Evolutionary conservation across 2,888 invertebrate genomes (phyloP).

Genomic region (Plebejus melissa): DNA sequence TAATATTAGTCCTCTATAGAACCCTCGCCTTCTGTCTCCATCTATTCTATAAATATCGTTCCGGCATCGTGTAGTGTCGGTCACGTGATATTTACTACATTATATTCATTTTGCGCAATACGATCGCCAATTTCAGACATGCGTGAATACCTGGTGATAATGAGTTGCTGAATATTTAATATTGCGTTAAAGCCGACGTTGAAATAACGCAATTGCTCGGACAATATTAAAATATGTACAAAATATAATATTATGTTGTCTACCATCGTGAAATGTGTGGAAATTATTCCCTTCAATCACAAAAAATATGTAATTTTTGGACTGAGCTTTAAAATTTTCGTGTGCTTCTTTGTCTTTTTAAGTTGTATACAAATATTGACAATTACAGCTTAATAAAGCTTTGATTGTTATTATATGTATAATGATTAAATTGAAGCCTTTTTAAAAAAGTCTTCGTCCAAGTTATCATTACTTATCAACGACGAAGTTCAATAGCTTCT

Average conservation of each 20-base stretch:
- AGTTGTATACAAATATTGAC: too few relatives aligned
- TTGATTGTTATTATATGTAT: too few relatives aligned
- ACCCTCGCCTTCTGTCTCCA: neutral
- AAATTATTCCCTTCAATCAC: neutral
- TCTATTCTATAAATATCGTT: conserved; percentile 25
- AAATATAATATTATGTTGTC: neutral
- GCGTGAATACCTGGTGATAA: conserved; percentile 18
- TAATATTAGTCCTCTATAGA: neutral
- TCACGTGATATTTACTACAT: conserved; percentile 30
- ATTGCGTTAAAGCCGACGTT: conserved; percentile 16
- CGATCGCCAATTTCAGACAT: conserved; percentile 3
- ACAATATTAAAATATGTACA: neutral
- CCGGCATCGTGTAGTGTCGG: conserved; percentile 17
- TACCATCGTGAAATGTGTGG: neutral
- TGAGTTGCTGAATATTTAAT: conserved; percentile 12
- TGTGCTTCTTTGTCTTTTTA: too few relatives aligned
- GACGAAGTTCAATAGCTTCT: too few relatives aligned
- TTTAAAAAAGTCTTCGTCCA: too few relatives aligned
- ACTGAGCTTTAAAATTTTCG: too few relatives aligned
- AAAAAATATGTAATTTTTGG: neutral
- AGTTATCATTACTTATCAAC: too few relatives aligned
- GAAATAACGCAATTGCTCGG: conserved; percentile 3
- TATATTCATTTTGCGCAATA: conserved; percentile 23
- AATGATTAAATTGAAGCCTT: too few relatives aligned
- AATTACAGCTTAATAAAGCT: too few relatives aligned